Base-by-base conservation (phyloP, 2,888 invertebrate species). In the Drosophila koepferae region DNA sequence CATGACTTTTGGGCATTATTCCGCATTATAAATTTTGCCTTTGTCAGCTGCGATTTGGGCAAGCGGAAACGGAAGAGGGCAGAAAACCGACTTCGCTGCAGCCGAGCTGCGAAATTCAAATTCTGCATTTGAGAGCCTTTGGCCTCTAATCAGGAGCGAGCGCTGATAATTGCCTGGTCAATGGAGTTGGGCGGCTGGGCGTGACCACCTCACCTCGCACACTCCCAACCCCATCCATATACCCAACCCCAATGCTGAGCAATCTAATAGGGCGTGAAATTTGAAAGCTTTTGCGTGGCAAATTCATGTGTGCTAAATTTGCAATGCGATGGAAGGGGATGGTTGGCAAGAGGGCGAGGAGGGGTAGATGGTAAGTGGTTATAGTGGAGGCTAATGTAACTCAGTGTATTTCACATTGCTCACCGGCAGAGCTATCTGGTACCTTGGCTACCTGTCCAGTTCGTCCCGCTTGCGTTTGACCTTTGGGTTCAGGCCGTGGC, bases 221-320 rank as follows among this genome's bases (percentile, higher is more conserved):
- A 31, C 1, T 14, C 16, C 23, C 20, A 38, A 4, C 2, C 36
- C 9, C 46, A 46, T 41, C 23, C 54, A 28, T 6, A 28, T 6
- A 5, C 28, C 28, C 28, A 28, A 28, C 28, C 28, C n/a, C 43
- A 20, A 48, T 23, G 54, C 54, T 54, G 54, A 7, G 54, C 54
- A 10, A 54, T 40, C 72, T 53, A 78, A 78, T 78, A 80, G 77
- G 77, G 77, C 80, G 80, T 78, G 53, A 76, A 78, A 80, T 78
- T 72, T 80, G 77, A 68, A 80, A 75, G 67, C 63, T 44, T 51
- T 43, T 65, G 64, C 80, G 63, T 77, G 60, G 61, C 23, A 70
- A 60, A 65, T 74, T 64, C 60, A 73, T 79, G 71, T 63, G 65
- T 58, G 64, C n/a, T 28, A 63, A 78, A 78, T 68, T 68, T 65